Conservation (phyloP, 1,140 invertebrate genomes). For the Brachionus paranguensis region DNA sequence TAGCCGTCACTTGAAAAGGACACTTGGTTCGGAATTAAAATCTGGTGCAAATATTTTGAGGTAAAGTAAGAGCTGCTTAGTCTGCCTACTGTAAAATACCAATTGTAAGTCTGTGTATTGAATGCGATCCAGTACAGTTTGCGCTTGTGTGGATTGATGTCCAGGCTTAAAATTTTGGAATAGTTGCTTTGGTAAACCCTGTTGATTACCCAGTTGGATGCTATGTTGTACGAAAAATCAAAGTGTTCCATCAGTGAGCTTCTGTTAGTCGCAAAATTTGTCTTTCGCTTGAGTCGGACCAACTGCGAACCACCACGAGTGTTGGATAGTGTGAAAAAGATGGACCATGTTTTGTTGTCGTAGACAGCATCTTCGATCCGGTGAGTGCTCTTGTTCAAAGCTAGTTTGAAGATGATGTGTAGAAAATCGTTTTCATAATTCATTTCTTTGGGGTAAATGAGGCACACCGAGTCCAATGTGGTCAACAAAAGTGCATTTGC, state of each 20-base stretch:
- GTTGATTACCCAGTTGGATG: neutral
- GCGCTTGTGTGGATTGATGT: neutral
- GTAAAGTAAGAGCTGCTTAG: slow-evolving; percentile 8
- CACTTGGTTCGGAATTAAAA: neutral
- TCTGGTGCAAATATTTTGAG: neutral
- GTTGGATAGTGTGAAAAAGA: slow-evolving; percentile 22
- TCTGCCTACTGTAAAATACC: neutral
- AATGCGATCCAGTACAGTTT: slow-evolving; percentile 20
- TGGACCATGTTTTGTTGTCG: slow-evolving; percentile 31
- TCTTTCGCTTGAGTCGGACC: neutral
- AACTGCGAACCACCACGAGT: neutral
- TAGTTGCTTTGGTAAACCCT: neutral
- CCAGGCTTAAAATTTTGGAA: slow-evolving; percentile 28
- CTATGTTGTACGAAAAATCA: neutral
- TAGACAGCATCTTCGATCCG: slow-evolving; percentile 29
- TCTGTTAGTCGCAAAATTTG: neutral
- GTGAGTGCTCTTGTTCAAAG: neutral
- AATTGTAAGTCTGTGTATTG: neutral
- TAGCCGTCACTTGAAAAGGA: slow-evolving; percentile 17
- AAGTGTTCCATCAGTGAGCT: neutral
- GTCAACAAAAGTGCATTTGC: slow-evolving; percentile 13
- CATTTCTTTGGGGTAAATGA: slow-evolving; percentile 39
- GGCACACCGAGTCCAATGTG: neutral
- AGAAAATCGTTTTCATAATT: slow-evolving; percentile 38
- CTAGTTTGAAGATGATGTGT: neutral